A percentile compares a stretch with the other conserved stretches of the same genome.
phyloP scores from a whole-genome alignment of 1,140 invertebrate species.

The Orchesella cincta region DNA sequence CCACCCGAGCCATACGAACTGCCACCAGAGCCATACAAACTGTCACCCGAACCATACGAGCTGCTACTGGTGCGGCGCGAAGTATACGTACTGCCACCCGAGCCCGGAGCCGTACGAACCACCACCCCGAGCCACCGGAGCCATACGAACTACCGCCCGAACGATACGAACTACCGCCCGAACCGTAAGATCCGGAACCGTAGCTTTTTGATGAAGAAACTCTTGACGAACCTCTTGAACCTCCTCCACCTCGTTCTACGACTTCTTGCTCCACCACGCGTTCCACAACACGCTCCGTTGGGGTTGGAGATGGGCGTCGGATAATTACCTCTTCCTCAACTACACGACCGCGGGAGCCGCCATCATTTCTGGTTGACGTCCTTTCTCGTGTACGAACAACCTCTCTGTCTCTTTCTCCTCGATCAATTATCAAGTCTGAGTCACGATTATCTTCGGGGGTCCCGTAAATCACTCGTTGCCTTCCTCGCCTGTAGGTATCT shows the following conservation, averaged over 20 bases:
- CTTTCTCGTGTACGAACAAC: not conserved
- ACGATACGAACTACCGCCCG: no score
- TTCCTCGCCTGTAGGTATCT: not conserved
- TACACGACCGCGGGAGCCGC: not conserved
- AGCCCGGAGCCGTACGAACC: no score
- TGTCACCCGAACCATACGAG: no score
- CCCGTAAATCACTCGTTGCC: not conserved
- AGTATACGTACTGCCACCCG: no score
- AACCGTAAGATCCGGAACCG: not conserved
- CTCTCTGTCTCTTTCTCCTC: not conserved
- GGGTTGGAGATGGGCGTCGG: not conserved
- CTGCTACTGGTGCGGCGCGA: no score
- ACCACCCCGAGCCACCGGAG: no score
- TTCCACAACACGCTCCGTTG: slow-evolving; percentile 2
- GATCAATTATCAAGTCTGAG: slow-evolving; percentile 5
- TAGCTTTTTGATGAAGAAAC: no score
- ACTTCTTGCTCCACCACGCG: slow-evolving; percentile 18
- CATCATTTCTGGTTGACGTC: not conserved
- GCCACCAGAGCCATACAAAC: no score
- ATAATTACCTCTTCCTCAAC: not conserved
- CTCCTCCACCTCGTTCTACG: not conserved
- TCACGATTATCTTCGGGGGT: not conserved
- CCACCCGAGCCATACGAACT: no score
- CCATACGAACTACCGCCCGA: no score
- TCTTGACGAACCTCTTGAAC: no score